Evolutionary conservation across 1,140 invertebrate species (phyloP).

Genomic region (Lepidurus packardi): DNA sequence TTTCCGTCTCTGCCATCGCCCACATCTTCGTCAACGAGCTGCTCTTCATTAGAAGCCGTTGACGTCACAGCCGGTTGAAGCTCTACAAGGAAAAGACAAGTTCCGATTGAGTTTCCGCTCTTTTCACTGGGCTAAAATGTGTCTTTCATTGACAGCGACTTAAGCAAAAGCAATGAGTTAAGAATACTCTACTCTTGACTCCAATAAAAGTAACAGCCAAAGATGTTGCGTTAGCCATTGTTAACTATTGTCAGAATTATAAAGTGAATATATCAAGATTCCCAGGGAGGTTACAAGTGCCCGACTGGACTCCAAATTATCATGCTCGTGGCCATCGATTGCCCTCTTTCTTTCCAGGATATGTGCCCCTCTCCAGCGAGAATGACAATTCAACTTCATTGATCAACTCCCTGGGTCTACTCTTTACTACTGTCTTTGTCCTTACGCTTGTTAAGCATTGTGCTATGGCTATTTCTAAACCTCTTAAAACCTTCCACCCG

Average conservation of each 20-base stretch:
- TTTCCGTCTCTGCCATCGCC: constrained; percentile 41
- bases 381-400: background rate
- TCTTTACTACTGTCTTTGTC: background rate
- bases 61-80: constrained; percentile 19
- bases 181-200: too few species aligned
- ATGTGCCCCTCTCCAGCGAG: background rate
- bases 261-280: too few species aligned
- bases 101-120: constrained; percentile 47
- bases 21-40: constrained; percentile 37
- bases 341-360: constrained; percentile 49
- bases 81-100: background rate
- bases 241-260: too few species aligned
- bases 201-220: too few species aligned
- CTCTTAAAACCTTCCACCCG: too few species aligned
- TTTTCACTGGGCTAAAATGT: constrained; percentile 35
- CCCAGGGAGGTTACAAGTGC: too few species aligned
- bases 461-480: background rate
- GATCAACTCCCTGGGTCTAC: background rate
- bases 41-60: constrained; percentile 6
- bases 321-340: background rate
- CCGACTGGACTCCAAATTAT: too few species aligned
- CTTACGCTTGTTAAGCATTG: background rate
- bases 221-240: too few species aligned
- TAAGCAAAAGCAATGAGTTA: too few species aligned
- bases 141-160: too few species aligned